Evolutionary conservation across 2,888 invertebrate species (phyloP), one percentile per base, ranked within the genome.

Genomic region (Hydriomena furcata): DNA sequence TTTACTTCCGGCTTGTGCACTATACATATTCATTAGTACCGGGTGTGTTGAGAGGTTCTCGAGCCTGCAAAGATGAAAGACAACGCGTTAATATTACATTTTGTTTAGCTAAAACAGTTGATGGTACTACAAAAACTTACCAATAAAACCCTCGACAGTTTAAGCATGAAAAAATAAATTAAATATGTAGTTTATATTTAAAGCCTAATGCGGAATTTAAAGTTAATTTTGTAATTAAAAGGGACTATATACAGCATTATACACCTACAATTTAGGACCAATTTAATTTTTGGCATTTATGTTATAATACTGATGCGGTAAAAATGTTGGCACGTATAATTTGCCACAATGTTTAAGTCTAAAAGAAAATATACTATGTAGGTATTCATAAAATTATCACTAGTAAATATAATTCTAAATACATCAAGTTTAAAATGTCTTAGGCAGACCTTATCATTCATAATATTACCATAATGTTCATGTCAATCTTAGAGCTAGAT

Each of bases 21-120:
- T 92, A 95, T 91, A 95, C 95, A 91, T 94, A 95, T 76, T 95
- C 95, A 85, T 94, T 94, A 80, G 94, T 94, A 81, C 94, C 94
- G 75, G 94, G 93, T 82, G 93, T 93, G 71, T 94, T 96, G 79
- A 96, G 92, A 63, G 96, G 96, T 91, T 95, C 94, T 91, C 94
- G 94, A 74, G 94, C 95, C 96, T 96, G 92, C 7, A 92, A 93
- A 78, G 65, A 82, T n/a, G n/a, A 82, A 76, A 73, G 54, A 61
- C 25, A 25, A 55, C 11, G 30, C 46, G 20, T 61, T 65, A 60
- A 67, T 31, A 31, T 38, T 7, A 17, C 17, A 8, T 10, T 13
- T 24, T 25, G 7, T 30, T 21, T 20, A 12, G 17, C 7, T 12
- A 11, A 8, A 21, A 7, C 7, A 13, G 21, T 7, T 3, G 17